A percentile compares a stretch with the other conserved stretches of the same genome.
Evolutionary conservation across 2,888 invertebrate genomes (phyloP).

Genomic region (Cyclophora albipunctata): DNA sequence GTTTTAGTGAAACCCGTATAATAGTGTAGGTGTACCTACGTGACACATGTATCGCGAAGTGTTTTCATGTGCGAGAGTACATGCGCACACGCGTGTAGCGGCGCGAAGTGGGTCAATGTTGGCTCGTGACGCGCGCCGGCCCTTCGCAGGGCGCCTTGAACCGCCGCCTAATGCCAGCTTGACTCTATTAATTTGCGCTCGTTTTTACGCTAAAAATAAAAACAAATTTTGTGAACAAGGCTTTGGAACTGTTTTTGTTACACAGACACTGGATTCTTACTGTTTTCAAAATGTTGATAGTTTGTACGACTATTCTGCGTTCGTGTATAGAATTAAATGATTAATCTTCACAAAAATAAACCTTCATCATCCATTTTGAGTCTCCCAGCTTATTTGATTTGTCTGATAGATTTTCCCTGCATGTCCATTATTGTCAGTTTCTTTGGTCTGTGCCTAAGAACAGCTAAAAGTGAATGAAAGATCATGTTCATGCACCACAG

Average conservation of each 20-base stretch:
- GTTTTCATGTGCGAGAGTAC: slow-evolving; percentile 60
- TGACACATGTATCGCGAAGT: slow-evolving; percentile 43
- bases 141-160: slow-evolving; percentile 74
- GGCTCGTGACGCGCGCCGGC: slow-evolving; percentile 69
- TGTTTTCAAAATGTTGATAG: too few species aligned
- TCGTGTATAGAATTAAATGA: too few species aligned
- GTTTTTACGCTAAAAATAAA: slow-evolving; percentile 54
- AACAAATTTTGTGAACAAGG: slow-evolving; percentile 14
- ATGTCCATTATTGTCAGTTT: too few species aligned
- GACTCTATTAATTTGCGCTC: slow-evolving; percentile 62
- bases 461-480: too few species aligned
- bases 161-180: slow-evolving; percentile 49
- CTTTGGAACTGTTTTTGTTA: neutral
- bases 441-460: too few species aligned
- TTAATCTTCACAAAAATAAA: too few species aligned
- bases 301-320: too few species aligned
- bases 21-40: slow-evolving; percentile 32
- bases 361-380: too few species aligned
- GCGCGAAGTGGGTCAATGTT: slow-evolving; percentile 70
- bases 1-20: too few species aligned
- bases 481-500: too few species aligned
- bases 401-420: too few species aligned
- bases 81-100: slow-evolving; percentile 53
- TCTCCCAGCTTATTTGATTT: too few species aligned
- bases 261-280: neutral